Evolutionary conservation across 2,888 invertebrate species (phyloP).

Genomic region (Lasioglossum lativentre): DNA sequence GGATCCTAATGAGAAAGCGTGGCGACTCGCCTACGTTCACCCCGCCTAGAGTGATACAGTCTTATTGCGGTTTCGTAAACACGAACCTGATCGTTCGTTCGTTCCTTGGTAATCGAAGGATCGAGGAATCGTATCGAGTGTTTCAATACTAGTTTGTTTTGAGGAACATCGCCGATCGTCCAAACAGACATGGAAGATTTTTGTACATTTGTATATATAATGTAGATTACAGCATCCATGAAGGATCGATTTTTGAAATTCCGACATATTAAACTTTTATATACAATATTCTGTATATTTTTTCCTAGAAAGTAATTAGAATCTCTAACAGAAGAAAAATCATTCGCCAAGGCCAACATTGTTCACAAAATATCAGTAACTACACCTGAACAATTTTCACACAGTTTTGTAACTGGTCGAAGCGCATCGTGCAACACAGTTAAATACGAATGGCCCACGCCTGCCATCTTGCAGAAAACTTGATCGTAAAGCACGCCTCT

Average conservation of each 20-base stretch:
- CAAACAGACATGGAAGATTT: background rate
- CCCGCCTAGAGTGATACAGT: background rate
- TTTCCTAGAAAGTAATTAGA: background rate
- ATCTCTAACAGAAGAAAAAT: background rate
- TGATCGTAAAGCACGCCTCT: background rate
- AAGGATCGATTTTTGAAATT: background rate
- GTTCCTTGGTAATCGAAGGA: background rate
- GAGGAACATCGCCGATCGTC: constrained; percentile 3
- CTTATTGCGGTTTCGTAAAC: constrained; percentile 1
- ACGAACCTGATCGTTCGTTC: background rate
- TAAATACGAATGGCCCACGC: background rate
- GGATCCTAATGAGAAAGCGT: too few relatives aligned
- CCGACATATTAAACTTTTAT: background rate
- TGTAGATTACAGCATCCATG: background rate
- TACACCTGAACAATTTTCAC: background rate
- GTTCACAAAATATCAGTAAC: background rate
- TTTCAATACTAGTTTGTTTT: background rate
- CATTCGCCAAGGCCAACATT: background rate
- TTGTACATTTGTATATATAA: background rate
- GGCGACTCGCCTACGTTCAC: too few relatives aligned
- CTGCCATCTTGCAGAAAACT: background rate
- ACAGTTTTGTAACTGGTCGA: background rate
- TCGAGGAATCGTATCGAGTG: background rate
- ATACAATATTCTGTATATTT: background rate
- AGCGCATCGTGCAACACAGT: background rate